Evolutionary conservation across 2,797 vertebrate species (phyloP).

Genomic region (Characodon lateralis): DNA sequence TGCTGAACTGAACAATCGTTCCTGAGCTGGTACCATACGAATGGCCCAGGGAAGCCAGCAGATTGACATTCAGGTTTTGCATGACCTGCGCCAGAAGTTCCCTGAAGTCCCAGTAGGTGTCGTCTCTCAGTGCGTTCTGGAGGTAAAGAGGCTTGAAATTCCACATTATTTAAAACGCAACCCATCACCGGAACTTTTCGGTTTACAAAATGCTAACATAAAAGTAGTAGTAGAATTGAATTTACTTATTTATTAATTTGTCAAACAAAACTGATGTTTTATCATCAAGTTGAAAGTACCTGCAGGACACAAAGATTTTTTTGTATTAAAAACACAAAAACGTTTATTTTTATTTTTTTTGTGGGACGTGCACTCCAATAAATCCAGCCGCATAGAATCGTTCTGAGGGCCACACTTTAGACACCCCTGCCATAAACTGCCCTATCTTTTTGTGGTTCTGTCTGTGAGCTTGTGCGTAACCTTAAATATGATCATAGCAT

Average conservation of each 20-base stretch:
- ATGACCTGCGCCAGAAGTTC: constrained; percentile 99
- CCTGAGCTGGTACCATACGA: constrained; percentile 94
- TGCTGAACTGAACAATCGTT: constrained; percentile 82
- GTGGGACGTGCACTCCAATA: no score
- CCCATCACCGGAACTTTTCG: neutral
- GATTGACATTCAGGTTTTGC: constrained; percentile 99
- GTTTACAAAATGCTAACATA: neutral
- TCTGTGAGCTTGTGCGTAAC: neutral
- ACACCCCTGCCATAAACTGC: neutral
- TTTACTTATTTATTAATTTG: neutral
- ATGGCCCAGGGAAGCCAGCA: constrained; percentile 99
- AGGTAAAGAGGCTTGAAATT: constrained; percentile 78
- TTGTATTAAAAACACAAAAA: no score
- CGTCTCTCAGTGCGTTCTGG: constrained; percentile 96
- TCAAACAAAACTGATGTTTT: neutral
- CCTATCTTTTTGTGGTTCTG: neutral
- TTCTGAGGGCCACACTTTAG: neutral
- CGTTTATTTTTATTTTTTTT: no score
- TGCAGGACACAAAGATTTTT: no score
- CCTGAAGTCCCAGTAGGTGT: constrained; percentile 98
- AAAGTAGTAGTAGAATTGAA: neutral
- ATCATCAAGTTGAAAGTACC: no score
- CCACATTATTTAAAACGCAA: neutral
- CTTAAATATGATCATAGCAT: no score
- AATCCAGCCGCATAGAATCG: neutral